Base-by-base conservation (phyloP, 2,797 vertebrate species). In the Notolabrus celidotus region DNA sequence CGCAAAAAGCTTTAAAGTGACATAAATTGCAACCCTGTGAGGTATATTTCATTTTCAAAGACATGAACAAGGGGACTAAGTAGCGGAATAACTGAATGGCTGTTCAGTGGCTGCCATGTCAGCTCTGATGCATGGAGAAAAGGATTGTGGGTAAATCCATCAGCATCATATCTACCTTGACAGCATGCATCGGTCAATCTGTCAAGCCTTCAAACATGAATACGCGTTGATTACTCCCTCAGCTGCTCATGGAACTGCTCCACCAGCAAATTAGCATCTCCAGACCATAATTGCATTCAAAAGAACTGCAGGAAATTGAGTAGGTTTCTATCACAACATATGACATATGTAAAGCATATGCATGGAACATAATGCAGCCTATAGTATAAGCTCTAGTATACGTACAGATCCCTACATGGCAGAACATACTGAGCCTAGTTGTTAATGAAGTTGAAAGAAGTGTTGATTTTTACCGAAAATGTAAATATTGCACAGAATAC, bases 81-180 rank as follows among this genome's bases (percentile, higher is more conserved):
- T 64, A 41, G 27, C 9, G 49, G 49, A 51, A 62, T 68, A 36
- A 65, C 65, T 45, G 67, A 81, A 70, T 74, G 66, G 83, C 77
- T 77, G 77, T 77, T 80, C 59, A 52, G 47, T 16, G 67, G 77
- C 74, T 86, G 78, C 83, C 53, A 58, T 86, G 81, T 87, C 86
- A 86, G 84, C 85, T 74, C 64, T 88, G 85, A 86, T 84, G 80
- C 87, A 80, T 71, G 63, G 71, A 75, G 77, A 88, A 87, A 81
- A 69, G 90, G 83, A 88, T 89, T 89, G 85, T 91, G 89, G 89
- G 91, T 90, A 86, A 91, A 93, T 92, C 90, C 83, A 89, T 92
- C 88, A 86, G 82, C 74, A 63, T 90, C 83, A 87, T 86, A 84
- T 86, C 85, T 85, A 79, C 83, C 74, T 88, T 71, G 79, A 86